A percentile compares a stretch with the other conserved stretches of the same genome.
These are phyloP conservation scores for Periplaneta americana DNA, from an alignment of 1,140 invertebrate species.

Conservation along the genomic window DNA sequence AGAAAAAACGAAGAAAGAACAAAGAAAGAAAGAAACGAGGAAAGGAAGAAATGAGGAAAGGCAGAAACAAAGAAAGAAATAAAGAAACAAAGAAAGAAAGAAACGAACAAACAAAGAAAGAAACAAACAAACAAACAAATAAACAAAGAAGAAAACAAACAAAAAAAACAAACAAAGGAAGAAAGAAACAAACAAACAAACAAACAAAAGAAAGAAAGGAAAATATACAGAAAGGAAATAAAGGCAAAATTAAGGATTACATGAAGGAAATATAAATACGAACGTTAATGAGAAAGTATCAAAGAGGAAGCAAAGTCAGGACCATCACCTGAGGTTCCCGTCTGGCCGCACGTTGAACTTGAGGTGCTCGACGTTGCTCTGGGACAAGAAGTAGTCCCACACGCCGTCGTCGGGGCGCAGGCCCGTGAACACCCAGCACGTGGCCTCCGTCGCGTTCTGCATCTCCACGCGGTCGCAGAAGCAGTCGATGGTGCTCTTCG, in stretches of 20 bases:
- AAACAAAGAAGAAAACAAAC: too few relatives aligned
- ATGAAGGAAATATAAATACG: neutral
- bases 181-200: neutral
- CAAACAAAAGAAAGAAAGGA: neutral
- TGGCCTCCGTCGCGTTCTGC: constrained; percentile 39
- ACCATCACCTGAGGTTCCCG: constrained; percentile 41
- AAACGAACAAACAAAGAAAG: neutral
- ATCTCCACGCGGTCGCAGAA: constrained; percentile 35
- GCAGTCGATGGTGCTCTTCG: constrained; percentile 38
- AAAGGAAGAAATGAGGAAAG: too few relatives aligned
- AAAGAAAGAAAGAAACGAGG: too few relatives aligned
- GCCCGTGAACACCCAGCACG: constrained; percentile 58
- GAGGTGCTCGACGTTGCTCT: constrained; percentile 59
- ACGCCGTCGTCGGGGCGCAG: constrained; percentile 55
- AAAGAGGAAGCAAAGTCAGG: neutral
- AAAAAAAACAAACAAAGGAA: neutral
- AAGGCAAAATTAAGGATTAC: neutral
- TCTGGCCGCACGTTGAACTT: constrained; percentile 60
- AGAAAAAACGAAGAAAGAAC: too few relatives aligned
- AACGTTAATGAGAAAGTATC: neutral
- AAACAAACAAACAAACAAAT: too few relatives aligned
- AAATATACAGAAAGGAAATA: neutral
- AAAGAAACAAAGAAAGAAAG: neutral
- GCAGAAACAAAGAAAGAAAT: too few relatives aligned
- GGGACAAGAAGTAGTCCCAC: constrained; percentile 64